These are phyloP conservation scores for Allophyes oxyacanthae DNA, from an alignment of 2,888 invertebrate genomes.

Conservation along the genomic window DNA sequence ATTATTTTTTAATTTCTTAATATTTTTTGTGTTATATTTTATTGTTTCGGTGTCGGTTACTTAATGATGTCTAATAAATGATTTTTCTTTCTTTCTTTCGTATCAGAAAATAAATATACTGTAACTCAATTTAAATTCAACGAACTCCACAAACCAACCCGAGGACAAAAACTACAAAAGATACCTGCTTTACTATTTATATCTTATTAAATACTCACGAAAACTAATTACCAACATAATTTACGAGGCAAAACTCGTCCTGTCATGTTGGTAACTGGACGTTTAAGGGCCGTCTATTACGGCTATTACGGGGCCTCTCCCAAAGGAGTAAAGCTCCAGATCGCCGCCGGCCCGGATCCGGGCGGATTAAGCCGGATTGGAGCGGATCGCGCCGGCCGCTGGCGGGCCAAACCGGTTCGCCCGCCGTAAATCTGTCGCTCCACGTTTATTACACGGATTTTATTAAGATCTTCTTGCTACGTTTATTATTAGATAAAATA, in stretches of 20 bases:
- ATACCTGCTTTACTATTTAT: constrained; percentile 47
- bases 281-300: constrained; percentile 55
- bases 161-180: constrained; percentile 14
- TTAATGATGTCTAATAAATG: too few species aligned
- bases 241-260: constrained; percentile 50
- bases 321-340: constrained; percentile 57
- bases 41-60: too few species aligned
- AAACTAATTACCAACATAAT: constrained; percentile 59
- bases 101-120: too few species aligned
- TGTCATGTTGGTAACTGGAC: constrained; percentile 50
- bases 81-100: too few species aligned
- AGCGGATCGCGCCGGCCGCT: constrained; percentile 64
- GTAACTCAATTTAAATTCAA: too few species aligned
- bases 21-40: too few species aligned
- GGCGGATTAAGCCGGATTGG: constrained; percentile 62
- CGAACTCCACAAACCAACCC: constrained; percentile 15
- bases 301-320: constrained; percentile 51
- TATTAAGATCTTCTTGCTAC: constrained; percentile 61
- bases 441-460: constrained; percentile 70
- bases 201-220: constrained; percentile 52
- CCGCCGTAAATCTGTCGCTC: constrained; percentile 70
- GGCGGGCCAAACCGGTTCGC: constrained; percentile 57
- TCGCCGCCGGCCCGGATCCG: constrained; percentile 59
- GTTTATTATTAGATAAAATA: constrained; percentile 53
- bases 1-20: too few species aligned